These are phyloP conservation scores for Aurelia aurita complex sp. Pacific DNA, from an alignment of 30 jellyfish, hydroid and myxozoan species.

Conservation along the genomic window DNA sequence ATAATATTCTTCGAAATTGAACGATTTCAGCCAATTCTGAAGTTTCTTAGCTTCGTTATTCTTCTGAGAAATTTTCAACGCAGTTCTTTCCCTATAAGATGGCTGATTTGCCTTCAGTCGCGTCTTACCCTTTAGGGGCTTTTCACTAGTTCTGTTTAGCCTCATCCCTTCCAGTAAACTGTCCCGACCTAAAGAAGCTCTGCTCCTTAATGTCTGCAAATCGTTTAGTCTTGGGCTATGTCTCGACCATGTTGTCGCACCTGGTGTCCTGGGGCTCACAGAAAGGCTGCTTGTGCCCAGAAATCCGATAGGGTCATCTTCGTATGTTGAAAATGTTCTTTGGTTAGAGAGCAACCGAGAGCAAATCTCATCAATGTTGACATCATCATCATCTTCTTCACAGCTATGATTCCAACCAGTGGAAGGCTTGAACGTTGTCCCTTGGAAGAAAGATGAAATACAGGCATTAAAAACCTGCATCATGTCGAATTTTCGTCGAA, in stretches of 20 bases:
- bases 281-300: neutral
- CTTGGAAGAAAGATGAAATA: too few species aligned
- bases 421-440: too few species aligned
- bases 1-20: slow-evolving; percentile 29
- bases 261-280: neutral
- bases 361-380: too few species aligned
- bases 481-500: too few species aligned
- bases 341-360: neutral
- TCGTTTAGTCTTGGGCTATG: neutral
- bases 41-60: slow-evolving; percentile 16
- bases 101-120: neutral
- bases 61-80: slow-evolving; percentile 1
- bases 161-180: neutral
- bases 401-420: too few species aligned
- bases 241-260: neutral
- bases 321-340: neutral
- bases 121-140: neutral
- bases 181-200: neutral
- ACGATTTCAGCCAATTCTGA: slow-evolving; percentile 25
- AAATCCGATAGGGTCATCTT: neutral
- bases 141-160: neutral
- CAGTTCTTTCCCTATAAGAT: neutral
- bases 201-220: neutral
- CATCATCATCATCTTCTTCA: too few species aligned
- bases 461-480: too few species aligned